A percentile compares a stretch with the other conserved stretches of the same genome.
phyloP scores from a whole-genome alignment of 2,797 vertebrate genomes.

The Manis crassicaudata region DNA sequence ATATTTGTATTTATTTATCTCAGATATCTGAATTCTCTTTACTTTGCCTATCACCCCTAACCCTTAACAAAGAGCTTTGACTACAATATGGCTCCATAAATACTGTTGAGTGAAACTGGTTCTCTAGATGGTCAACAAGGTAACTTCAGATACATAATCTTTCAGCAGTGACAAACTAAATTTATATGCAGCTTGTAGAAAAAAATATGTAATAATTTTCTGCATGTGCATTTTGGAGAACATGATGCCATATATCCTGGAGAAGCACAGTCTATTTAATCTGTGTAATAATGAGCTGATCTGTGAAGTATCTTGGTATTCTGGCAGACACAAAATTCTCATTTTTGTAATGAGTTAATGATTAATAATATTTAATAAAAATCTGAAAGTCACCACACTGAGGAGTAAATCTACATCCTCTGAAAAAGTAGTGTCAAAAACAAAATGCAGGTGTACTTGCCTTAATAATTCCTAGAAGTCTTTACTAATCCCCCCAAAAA shows the following conservation, averaged over 20 bases:
- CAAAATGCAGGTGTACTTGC: neutral
- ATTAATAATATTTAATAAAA: neutral
- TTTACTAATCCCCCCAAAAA: neutral
- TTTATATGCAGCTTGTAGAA: neutral
- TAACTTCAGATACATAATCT: neutral
- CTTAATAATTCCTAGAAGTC: neutral
- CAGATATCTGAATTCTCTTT: neutral
- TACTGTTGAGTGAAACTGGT: neutral
- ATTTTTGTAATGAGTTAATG: neutral
- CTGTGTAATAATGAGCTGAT: neutral
- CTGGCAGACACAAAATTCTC: neutral
- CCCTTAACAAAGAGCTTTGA: neutral
- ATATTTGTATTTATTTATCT: neutral
- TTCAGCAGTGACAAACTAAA: neutral
- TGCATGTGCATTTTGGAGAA: neutral
- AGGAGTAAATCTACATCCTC: neutral
- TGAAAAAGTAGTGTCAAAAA: neutral
- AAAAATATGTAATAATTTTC: neutral
- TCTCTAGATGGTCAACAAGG: neutral
- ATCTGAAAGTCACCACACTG: neutral
- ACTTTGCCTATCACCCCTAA: fast-evolving
- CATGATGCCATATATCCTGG: neutral
- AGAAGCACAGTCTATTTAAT: neutral
- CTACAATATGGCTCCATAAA: neutral
- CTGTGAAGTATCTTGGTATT: neutral